Evolutionary conservation across 2,797 vertebrate genomes (phyloP).

Genomic region (Onychomys leucogaster): DNA sequence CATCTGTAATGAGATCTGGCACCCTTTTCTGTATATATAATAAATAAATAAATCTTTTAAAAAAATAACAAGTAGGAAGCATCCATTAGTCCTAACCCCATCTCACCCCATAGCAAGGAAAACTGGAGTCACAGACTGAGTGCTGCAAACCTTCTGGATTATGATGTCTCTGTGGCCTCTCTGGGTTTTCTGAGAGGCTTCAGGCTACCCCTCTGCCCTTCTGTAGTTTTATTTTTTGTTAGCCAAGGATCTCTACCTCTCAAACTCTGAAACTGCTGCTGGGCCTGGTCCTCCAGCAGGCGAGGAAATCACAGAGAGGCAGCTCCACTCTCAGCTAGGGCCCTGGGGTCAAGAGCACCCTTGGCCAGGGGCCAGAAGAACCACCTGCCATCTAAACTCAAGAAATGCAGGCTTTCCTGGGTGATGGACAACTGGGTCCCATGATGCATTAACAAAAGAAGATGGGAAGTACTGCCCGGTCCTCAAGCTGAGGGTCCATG

Average conservation of each 20-base stretch:
- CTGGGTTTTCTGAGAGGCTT: not conserved
- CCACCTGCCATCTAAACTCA: not conserved
- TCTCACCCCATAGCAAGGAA: conserved; percentile 5
- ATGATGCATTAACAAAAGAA: not conserved
- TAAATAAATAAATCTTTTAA: too few relatives aligned
- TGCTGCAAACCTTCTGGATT: not conserved
- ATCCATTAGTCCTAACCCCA: not conserved
- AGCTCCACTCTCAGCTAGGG: not conserved
- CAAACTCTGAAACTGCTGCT: not conserved
- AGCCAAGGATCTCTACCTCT: not conserved
- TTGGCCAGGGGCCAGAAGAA: not conserved
- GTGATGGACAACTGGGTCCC: not conserved
- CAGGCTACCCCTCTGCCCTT: not conserved
- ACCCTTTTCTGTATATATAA: too few relatives aligned
- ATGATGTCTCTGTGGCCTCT: not conserved
- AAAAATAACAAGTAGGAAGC: not conserved
- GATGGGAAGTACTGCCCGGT: too few relatives aligned
- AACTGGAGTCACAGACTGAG: not conserved
- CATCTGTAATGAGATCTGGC: too few relatives aligned
- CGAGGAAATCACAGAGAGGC: not conserved
- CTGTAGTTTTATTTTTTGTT: not conserved
- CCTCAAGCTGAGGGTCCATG: not conserved
- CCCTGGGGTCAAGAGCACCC: not conserved
- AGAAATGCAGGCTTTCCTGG: not conserved
- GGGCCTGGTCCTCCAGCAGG: not conserved